phyloP scores from a whole-genome alignment of 1,140 invertebrate species.

The Heliconius hermathena region DNA sequence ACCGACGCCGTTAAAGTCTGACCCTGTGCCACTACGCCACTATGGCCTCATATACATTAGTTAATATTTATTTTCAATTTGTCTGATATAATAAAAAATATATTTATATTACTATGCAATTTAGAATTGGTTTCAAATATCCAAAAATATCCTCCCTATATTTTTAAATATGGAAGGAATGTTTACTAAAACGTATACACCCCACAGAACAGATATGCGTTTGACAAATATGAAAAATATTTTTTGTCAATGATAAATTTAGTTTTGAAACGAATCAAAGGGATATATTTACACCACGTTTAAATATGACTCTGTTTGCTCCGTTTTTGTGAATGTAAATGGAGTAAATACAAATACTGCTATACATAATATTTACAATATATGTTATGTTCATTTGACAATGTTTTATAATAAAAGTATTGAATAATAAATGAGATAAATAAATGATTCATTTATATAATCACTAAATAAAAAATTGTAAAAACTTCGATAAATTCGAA shows the following conservation, averaged over 20 bases:
- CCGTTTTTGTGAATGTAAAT: not conserved
- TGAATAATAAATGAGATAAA: no score
- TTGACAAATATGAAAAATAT: not conserved
- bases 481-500: not conserved
- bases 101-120: not conserved
- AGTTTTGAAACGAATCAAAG: constrained; percentile 21
- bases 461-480: not conserved
- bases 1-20: no score
- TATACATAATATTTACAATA: not conserved
- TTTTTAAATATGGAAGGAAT: not conserved
- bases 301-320: not conserved
- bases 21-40: no score
- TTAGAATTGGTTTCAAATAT: not conserved
- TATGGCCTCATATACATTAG: no score
- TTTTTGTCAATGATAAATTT: constrained; percentile 5
- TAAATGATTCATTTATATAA: no score
- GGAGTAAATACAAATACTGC: not conserved
- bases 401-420: not conserved
- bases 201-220: not conserved
- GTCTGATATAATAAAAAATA: not conserved
- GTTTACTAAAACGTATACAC: not conserved
- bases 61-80: not conserved
- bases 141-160: not conserved
- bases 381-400: not conserved
- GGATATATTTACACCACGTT: constrained; percentile 15